Conservation (phyloP, 2,113 vertebrate species). For the Sus scrofa region T2T-Sscrofa CM000823.6:13055001-13055500, state of each 20-base stretch:
- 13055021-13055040: background rate
- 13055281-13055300: background rate
- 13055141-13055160: background rate
- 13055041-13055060: background rate
- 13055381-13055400: background rate
- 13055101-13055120: background rate
- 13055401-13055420: background rate
- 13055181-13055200: background rate
- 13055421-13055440: background rate
- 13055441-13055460: no score
- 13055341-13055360: background rate
- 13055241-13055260: background rate
- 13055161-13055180: background rate
- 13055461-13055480: background rate
- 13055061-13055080: background rate
- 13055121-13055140: background rate
- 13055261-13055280: background rate
- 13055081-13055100: background rate
- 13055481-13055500: background rate
- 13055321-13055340: background rate
- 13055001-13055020: background rate
- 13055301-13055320: constrained; percentile 31
- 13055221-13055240: background rate
- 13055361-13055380: background rate
- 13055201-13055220: background rate